Percentiles rank a stretch among this genome's conserved stretches.
phyloP scores from a whole-genome alignment of 2,797 vertebrate genomes.

The Enteromius thamalakanensis region DNA sequence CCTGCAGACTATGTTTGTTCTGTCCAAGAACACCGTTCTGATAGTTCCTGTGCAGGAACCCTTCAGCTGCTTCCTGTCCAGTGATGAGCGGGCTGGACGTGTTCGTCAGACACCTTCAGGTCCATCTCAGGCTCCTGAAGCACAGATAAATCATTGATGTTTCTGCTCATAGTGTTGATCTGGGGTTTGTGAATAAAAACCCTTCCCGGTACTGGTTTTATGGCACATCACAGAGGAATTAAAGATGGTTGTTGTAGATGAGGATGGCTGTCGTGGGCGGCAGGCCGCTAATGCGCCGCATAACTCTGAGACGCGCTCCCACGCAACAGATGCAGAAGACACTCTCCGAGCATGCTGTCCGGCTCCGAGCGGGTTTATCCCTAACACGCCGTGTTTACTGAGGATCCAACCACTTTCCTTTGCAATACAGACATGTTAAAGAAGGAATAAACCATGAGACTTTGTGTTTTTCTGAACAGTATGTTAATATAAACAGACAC shows the following conservation, averaged over 20 bases:
- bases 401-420: no score
- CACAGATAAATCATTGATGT: neutral
- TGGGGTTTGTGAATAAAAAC: neutral
- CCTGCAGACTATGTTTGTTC: no score
- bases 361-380: no score
- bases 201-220: neutral
- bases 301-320: neutral
- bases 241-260: constrained; percentile 19
- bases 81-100: neutral
- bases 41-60: no score
- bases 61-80: no score
- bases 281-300: neutral
- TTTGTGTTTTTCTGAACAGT: no score
- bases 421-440: no score
- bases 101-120: no score
- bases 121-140: neutral
- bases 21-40: no score
- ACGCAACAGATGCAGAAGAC: constrained; percentile 27
- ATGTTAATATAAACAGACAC: neutral
- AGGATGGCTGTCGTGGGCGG: constrained; percentile 24
- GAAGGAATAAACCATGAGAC: neutral
- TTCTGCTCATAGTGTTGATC: neutral
- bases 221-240: neutral
- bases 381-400: no score
- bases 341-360: no score